Evolutionary conservation across 2,113 vertebrate genomes (phyloP), one percentile per base, ranked within the genome.

Genomic region (Paraplagusia blochii): DNA sequence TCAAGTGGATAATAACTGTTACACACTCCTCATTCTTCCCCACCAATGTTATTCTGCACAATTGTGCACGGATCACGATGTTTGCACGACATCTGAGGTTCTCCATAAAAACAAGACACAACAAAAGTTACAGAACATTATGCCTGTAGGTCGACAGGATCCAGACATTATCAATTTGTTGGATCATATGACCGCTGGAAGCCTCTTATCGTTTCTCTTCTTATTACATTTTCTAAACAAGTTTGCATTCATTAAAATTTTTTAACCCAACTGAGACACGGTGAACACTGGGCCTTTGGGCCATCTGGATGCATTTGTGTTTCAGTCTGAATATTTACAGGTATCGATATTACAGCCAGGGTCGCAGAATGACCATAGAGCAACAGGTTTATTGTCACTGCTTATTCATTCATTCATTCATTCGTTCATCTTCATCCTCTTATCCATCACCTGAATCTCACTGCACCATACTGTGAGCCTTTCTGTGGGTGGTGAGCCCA

Each of bases 201-300:
- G 35, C 22, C 49, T 56, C 42, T 51, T 65, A 49, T 64, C 48
- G 33, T 48, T 68, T 40, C 38, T 38, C 15, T 54, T 66, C 11
- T 72, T 69, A 63, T 75, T 22, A 1, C 15, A 67, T 60, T 78
- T 81, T 77, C 50, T 44, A 68, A 54, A 61, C 68, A 65, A 76
- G 73, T 75, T 68, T 64, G 62, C 45, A 58, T 72, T 63, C 54
- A 75, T 77, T 74, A 36, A 80, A 68, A 74, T 81, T 60, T 47
- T 56, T 9, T 16, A 70, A 52, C 56, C 46, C 49, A 29, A 66
- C 56, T 46, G 53, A 59, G 29, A 68, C 43, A 2, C 58, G 50
- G 66, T 22, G 47, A 66, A 45, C 29, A 44, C 46, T 42, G 0
- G 36, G 44, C 58, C 61, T 55, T 35, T n/a, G 38, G 58, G 58